These are phyloP conservation scores for Cichladusa arquata DNA, from an alignment of 2,113 vertebrate genomes.

Conservation along the genomic window DNA sequence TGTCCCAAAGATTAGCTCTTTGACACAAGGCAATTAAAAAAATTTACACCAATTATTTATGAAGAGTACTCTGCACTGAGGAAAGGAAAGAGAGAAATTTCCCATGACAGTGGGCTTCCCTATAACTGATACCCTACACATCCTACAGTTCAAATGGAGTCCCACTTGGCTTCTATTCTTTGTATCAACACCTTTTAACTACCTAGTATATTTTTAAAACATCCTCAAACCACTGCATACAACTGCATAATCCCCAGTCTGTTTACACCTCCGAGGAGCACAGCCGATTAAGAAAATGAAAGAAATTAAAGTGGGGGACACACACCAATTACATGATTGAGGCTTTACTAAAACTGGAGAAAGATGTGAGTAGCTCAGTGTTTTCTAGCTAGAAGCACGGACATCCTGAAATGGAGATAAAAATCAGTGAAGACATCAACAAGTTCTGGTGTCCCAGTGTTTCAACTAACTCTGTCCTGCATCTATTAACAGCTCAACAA, in stretches of 20 bases:
- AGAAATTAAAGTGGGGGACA: background rate
- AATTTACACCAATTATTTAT: background rate
- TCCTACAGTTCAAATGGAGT: background rate
- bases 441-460: background rate
- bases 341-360: background rate
- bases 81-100: background rate
- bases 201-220: background rate
- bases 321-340: background rate
- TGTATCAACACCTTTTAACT: background rate
- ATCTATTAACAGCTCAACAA: background rate
- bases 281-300: background rate
- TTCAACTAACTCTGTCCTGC: background rate
- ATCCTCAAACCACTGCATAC: background rate
- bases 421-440: background rate
- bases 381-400: background rate
- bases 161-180: background rate
- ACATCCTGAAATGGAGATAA: background rate
- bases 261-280: background rate
- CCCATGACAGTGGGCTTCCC: background rate
- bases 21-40: background rate
- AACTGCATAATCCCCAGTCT: background rate
- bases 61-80: background rate
- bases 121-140: background rate
- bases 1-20: background rate
- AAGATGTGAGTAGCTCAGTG: accelerated